These are phyloP conservation scores for Chrysogorgia sp. DNA, from an alignment of 92 coral and sea anemone genomes.

Conservation along the genomic window DNA sequence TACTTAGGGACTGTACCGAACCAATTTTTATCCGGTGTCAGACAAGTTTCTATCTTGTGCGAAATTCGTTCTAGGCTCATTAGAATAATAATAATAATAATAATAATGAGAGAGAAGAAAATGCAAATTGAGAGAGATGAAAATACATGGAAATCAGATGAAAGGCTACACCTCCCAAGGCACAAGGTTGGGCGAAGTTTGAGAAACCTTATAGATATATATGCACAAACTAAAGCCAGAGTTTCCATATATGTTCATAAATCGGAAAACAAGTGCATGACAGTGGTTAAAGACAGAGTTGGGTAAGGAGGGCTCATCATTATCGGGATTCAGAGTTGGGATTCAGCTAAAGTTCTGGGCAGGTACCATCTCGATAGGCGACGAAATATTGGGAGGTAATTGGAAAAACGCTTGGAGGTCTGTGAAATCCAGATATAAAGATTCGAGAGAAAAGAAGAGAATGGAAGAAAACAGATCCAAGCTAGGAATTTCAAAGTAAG, in stretches of 20 bases:
- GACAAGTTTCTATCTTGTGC: too few relatives aligned
- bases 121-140: too few relatives aligned
- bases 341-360: slow-evolving; percentile 18
- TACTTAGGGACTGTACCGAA: too few relatives aligned
- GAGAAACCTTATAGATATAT: slow-evolving; percentile 16
- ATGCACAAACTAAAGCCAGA: slow-evolving; percentile 20
- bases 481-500: slow-evolving; percentile 25
- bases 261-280: not conserved
- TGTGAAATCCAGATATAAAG: not conserved
- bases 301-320: slow-evolving; percentile 3
- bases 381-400: not conserved
- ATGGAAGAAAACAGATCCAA: not conserved
- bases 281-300: slow-evolving; percentile 22
- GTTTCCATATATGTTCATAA: slow-evolving; percentile 14
- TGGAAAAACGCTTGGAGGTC: slow-evolving; percentile 2
- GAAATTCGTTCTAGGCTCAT: too few relatives aligned
- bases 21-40: too few relatives aligned
- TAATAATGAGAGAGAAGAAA: too few relatives aligned
- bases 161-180: slow-evolving; percentile 19
- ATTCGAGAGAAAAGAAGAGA: slow-evolving; percentile 9
- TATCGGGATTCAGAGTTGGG: slow-evolving; percentile 6
- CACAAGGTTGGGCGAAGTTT: slow-evolving; percentile 24
- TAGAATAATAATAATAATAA: too few relatives aligned
- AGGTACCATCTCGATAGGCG: slow-evolving; percentile 6
- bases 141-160: slow-evolving; percentile 13